phyloP scores from a whole-genome alignment of 92 coral and sea anemone species.

The Parazoanthus atlanticus region DNA sequence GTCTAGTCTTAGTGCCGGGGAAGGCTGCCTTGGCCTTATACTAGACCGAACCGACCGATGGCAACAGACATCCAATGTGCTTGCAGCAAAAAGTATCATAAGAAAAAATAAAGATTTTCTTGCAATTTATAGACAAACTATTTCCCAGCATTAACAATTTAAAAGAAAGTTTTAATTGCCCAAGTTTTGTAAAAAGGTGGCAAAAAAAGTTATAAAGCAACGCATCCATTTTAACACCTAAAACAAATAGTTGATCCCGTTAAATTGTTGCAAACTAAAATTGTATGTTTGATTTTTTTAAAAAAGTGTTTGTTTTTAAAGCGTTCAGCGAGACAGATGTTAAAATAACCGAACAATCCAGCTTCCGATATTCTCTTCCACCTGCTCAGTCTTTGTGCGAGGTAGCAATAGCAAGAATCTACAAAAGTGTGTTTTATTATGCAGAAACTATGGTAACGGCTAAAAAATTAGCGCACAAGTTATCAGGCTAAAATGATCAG shows the following conservation, averaged over 20 bases:
- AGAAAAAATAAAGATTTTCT: background rate
- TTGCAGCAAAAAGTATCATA: background rate
- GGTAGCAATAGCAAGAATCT: too few relatives aligned
- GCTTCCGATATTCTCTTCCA: background rate
- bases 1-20: background rate
- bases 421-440: too few relatives aligned
- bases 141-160: background rate
- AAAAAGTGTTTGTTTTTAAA: background rate
- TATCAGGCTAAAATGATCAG: too few relatives aligned
- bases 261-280: background rate
- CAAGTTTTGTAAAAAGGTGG: background rate
- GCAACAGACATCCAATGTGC: background rate
- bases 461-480: too few relatives aligned
- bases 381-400: background rate
- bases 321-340: background rate
- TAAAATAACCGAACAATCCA: too few relatives aligned
- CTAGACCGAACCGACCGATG: background rate
- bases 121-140: background rate
- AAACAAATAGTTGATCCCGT: background rate
- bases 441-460: too few relatives aligned
- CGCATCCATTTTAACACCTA: background rate
- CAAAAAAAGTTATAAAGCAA: background rate
- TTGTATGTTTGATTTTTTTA: too few relatives aligned
- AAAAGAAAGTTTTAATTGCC: background rate
- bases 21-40: background rate